Evolutionary conservation across 2,888 invertebrate species (phyloP), one percentile per base, ranked within the genome.

Genomic region (Macaria notata): DNA sequence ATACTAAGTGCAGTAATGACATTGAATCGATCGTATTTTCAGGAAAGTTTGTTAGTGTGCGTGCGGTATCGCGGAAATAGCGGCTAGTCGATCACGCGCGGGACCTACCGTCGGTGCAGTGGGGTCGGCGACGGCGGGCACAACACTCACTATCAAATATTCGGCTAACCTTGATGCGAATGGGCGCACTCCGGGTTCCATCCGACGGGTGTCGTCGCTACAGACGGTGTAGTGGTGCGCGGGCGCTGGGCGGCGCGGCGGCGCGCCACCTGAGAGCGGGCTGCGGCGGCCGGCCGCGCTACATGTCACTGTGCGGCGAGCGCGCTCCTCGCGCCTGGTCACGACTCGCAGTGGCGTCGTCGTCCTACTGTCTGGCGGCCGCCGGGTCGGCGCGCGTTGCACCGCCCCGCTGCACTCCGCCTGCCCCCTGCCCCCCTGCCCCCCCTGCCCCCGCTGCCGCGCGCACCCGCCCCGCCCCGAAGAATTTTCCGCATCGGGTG

Each of bases 401-500:
- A 86, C 88, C 88, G 88, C 88, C 88, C 88, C 90, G 88, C 88
- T 88, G 88, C 89, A 88, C 89, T 84, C 85, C 88, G 83, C 88
- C 87, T 81, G 83, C 87, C 85, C 88, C 86, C 86, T 78, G 39
- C 45, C 76, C 50, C 29, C 33, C 36, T 36, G 72, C 75, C 76
- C 74, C 80, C 81, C 78, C 80, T 75, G 75, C 73, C 79, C 71
- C 78, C 78, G 75, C 73, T 77, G 73, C 78, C 78, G 78, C 76
- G 70, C 81, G 73, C 83, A 78, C 84, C 88, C 85, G 86, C 86
- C 83, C 88, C 88, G 88, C 89, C 89, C 88, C 86, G 88, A 86
- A 85, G 81, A 88, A 89, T 91, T 92, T 91, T 90, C 87, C 92
- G 90, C 90, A 89, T 89, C 90, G 90, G 90, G 89, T 85, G 86